Evolutionary conservation across 2,888 invertebrate species (phyloP).

Genomic region (Athripsodes cinereus): DNA sequence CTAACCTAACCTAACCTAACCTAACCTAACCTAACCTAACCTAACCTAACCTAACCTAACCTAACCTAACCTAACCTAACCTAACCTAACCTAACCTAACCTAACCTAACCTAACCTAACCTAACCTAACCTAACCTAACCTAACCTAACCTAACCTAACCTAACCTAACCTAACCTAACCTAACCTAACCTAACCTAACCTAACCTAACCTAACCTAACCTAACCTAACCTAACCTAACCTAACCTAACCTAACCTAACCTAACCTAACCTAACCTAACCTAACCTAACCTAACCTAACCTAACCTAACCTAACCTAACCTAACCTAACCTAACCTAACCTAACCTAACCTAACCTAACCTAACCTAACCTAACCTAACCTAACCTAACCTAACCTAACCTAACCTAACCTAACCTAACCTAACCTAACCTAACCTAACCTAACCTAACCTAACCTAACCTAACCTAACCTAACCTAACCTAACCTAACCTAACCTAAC

Average conservation of each 20-base stretch:
- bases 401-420: slow-evolving; percentile 23
- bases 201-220: slow-evolving; percentile 25
- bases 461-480: slow-evolving; percentile 26
- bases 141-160: slow-evolving; percentile 13
- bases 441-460: slow-evolving; percentile 25
- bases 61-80: slow-evolving; percentile 21
- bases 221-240: slow-evolving; percentile 28
- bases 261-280: slow-evolving; percentile 26
- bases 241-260: slow-evolving; percentile 23
- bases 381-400: slow-evolving; percentile 28
- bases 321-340: slow-evolving; percentile 27
- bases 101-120: slow-evolving; percentile 20
- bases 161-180: slow-evolving; percentile 26
- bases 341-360: slow-evolving; percentile 25
- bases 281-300: slow-evolving; percentile 23
- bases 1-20: slow-evolving; percentile 10
- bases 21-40: slow-evolving; percentile 26
- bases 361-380: slow-evolving; percentile 23
- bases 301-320: slow-evolving; percentile 16
- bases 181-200: slow-evolving; percentile 25
- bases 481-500: slow-evolving; percentile 27
- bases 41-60: slow-evolving; percentile 24
- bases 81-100: slow-evolving; percentile 23
- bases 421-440: slow-evolving; percentile 25
- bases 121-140: slow-evolving; percentile 25